These are phyloP conservation scores for Deilephila porcellus DNA, from an alignment of 2,888 invertebrate species.

Conservation along the genomic window DNA sequence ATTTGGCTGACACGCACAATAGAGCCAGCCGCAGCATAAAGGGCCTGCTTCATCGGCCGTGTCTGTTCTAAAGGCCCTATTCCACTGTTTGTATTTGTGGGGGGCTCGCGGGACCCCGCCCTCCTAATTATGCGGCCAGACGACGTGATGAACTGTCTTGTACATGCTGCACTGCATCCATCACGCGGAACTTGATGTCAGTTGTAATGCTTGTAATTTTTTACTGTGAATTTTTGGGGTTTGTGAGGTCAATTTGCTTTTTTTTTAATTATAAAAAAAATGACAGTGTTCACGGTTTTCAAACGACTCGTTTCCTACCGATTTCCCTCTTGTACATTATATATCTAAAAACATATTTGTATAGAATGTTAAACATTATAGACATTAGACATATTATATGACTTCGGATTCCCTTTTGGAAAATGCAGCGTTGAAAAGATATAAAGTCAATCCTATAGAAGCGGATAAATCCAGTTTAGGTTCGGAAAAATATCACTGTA, in stretches of 20 bases:
- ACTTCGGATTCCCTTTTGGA: no score
- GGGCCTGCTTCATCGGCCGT: neutral
- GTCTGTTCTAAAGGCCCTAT: slow-evolving; percentile 2
- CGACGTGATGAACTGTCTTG: slow-evolving; percentile 11
- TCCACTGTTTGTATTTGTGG: neutral
- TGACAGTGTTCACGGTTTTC: no score
- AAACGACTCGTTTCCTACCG: no score
- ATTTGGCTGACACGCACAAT: slow-evolving; percentile 14
- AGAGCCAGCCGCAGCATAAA: slow-evolving; percentile 1
- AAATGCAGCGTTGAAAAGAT: no score
- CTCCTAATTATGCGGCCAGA: slow-evolving; percentile 2
- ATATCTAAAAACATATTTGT: no score
- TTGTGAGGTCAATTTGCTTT: neutral
- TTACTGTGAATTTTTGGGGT: neutral
- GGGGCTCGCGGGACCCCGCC: neutral
- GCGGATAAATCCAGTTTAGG: no score
- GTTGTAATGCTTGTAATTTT: neutral
- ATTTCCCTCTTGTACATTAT: no score
- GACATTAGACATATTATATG: no score
- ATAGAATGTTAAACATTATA: no score
- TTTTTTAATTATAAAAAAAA: no score
- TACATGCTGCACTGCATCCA: neutral
- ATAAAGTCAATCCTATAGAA: no score
- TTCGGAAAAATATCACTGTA: no score
- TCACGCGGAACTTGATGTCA: neutral